phyloP scores from a whole-genome alignment of 2,797 vertebrate species.

The Bufotes viridis region DNA sequence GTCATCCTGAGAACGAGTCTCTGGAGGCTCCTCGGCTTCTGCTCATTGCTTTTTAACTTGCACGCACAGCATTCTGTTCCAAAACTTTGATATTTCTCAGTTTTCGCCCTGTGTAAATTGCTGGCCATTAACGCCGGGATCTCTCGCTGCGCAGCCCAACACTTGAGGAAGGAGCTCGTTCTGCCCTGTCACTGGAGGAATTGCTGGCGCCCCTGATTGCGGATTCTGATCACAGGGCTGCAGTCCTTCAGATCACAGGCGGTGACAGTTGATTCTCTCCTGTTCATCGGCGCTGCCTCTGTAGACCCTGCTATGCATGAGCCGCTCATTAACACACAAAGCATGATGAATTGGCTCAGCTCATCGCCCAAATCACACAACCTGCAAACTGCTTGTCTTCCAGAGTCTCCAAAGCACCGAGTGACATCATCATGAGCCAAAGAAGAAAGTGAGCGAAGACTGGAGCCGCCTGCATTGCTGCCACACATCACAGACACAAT shows the following conservation, averaged over 20 bases:
- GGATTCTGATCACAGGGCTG: constrained; percentile 85
- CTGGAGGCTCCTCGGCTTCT: background rate
- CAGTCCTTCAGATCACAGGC: constrained; percentile 77
- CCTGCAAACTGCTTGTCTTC: constrained; percentile 71
- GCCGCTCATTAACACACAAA: constrained; percentile 80
- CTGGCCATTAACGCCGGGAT: background rate
- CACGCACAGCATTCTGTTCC: background rate
- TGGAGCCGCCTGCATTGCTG: constrained; percentile 69
- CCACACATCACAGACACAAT: constrained; percentile 67
- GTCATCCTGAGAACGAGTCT: background rate
- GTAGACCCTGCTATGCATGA: constrained; percentile 74
- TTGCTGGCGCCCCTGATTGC: constrained; percentile 76
- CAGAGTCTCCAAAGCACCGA: constrained; percentile 66
- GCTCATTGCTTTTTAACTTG: background rate
- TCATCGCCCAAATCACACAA: constrained; percentile 71
- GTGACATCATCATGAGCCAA: constrained; percentile 72
- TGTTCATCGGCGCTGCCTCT: constrained; percentile 81
- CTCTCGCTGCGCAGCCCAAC: constrained; percentile 32
- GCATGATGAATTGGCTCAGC: constrained; percentile 76
- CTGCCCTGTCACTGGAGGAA: constrained; percentile 65
- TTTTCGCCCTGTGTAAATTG: background rate
- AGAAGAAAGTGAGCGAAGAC: constrained; percentile 68
- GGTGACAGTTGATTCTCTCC: constrained; percentile 83
- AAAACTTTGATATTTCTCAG: background rate
- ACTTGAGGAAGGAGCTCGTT: constrained; percentile 64